A percentile compares a stretch with the other conserved stretches of the same genome.
phyloP scores from a whole-genome alignment of 2,888 invertebrate species.

The Dynastes maya region DNA sequence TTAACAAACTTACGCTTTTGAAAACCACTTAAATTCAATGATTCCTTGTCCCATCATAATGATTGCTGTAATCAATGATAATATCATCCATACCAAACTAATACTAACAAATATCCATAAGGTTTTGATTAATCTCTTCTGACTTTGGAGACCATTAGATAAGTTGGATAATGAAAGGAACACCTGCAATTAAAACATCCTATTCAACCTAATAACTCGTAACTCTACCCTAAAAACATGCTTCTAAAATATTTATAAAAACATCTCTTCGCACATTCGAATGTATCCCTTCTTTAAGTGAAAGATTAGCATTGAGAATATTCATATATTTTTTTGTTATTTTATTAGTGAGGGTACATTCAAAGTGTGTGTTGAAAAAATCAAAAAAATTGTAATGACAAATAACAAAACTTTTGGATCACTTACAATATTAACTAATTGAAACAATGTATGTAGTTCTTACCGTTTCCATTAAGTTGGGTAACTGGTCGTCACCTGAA shows the following conservation, averaged over 20 bases:
- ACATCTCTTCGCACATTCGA: neutral
- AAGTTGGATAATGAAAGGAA: conserved; percentile 83
- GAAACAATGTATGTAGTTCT: conserved; percentile 56
- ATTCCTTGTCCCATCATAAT: conserved; percentile 77
- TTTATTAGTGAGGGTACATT: too few relatives aligned
- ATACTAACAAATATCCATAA: conserved; percentile 83
- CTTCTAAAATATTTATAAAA: neutral
- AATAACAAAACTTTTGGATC: too few relatives aligned
- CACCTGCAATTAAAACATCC: conserved; percentile 70
- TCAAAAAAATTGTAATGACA: too few relatives aligned
- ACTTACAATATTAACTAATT: too few relatives aligned
- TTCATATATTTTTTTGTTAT: neutral
- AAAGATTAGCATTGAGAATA: neutral
- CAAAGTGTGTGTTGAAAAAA: too few relatives aligned
- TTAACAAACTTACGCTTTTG: conserved; percentile 70
- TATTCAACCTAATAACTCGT: neutral
- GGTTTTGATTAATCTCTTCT: conserved; percentile 79
- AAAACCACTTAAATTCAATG: conserved; percentile 79
- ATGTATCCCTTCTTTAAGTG: neutral
- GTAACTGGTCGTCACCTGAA: conserved; percentile 86
- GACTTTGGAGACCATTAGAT: conserved; percentile 78
- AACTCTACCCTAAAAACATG: neutral
- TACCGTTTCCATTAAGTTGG: conserved; percentile 87
- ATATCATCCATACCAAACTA: conserved; percentile 80
- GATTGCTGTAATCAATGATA: conserved; percentile 78